These are phyloP conservation scores for Zeuzera pyrina DNA, from an alignment of 2,888 invertebrate species.

Conservation along the genomic window DNA sequence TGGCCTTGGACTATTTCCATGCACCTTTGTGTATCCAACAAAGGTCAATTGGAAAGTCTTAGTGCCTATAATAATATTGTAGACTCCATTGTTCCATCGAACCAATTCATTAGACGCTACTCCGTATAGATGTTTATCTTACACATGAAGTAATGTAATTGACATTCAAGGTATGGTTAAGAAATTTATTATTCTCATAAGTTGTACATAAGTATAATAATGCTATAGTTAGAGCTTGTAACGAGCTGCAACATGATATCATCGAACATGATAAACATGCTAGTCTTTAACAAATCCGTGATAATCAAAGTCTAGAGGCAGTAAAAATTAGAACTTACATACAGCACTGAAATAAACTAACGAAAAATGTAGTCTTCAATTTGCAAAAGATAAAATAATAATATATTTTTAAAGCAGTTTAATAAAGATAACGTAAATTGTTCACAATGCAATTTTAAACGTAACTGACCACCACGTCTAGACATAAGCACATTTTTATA, in stretches of 20 bases:
- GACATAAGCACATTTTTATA: slow-evolving; percentile 4
- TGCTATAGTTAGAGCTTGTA: slow-evolving; percentile 1
- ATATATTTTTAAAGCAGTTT: too few species aligned
- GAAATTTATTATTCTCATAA: background rate
- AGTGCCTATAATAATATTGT: slow-evolving; percentile 18
- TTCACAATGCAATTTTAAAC: too few species aligned
- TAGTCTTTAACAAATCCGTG: slow-evolving; percentile 17
- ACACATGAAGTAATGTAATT: slow-evolving; percentile 21
- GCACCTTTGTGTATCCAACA: slow-evolving; percentile 39
- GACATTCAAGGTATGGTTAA: slow-evolving; percentile 17
- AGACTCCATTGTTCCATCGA: slow-evolving; percentile 17
- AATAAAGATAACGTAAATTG: too few species aligned
- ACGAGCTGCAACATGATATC: background rate
- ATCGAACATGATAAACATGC: background rate
- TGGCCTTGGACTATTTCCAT: slow-evolving; percentile 65
- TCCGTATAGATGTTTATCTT: slow-evolving; percentile 18
- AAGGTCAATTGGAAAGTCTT: slow-evolving; percentile 63
- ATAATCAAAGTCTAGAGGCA: slow-evolving; percentile 50
- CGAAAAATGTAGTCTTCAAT: slow-evolving; percentile 1
- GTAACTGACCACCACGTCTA: slow-evolving; percentile 2
- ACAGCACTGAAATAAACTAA: slow-evolving; percentile 22
- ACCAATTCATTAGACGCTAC: slow-evolving; percentile 8
- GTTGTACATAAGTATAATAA: background rate
- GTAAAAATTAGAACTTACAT: slow-evolving; percentile 33
- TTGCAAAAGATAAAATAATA: too few species aligned